phyloP scores from a whole-genome alignment of 64 coral and sea anemone species.

The Montipora capricornis region DNA sequence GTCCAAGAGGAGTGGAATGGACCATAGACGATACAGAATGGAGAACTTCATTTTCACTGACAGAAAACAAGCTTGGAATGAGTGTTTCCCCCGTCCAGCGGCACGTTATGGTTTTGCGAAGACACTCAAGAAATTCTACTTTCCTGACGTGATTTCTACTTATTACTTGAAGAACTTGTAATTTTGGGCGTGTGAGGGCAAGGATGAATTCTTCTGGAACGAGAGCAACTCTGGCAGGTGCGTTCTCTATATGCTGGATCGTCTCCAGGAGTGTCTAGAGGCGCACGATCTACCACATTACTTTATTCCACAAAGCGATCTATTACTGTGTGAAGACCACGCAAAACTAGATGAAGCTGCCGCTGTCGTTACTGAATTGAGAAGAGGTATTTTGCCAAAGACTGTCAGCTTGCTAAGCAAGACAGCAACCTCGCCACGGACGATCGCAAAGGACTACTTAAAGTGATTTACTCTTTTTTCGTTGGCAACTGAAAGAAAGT shows the following conservation, averaged over 20 bases:
- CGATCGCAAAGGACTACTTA: neutral
- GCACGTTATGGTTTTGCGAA: slow-evolving; percentile 76
- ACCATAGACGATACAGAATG: slow-evolving; percentile 86
- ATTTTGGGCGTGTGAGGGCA: slow-evolving; percentile 83
- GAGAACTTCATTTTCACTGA: slow-evolving; percentile 84
- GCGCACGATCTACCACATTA: slow-evolving; percentile 65
- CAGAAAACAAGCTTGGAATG: slow-evolving; percentile 80
- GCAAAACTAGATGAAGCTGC: slow-evolving; percentile 60
- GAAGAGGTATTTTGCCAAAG: slow-evolving; percentile 66
- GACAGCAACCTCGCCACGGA: slow-evolving; percentile 24
- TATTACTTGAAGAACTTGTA: slow-evolving; percentile 90
- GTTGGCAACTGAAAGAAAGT: slow-evolving; percentile 35
- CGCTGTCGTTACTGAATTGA: slow-evolving; percentile 35
- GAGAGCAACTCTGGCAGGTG: slow-evolving; percentile 69
- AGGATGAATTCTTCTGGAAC: slow-evolving; percentile 56
- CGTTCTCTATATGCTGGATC: slow-evolving; percentile 74
- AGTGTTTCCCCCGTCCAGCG: slow-evolving; percentile 83
- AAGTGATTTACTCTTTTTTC: slow-evolving; percentile 29
- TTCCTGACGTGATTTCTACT: slow-evolving; percentile 77
- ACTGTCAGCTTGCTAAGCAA: slow-evolving; percentile 54
- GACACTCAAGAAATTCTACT: slow-evolving; percentile 85
- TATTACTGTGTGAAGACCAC: slow-evolving; percentile 68
- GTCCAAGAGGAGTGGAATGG: neutral
- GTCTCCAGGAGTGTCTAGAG: slow-evolving; percentile 70
- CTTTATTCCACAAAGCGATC: slow-evolving; percentile 78